phyloP scores from a whole-genome alignment of 2,888 invertebrate species.

The Parthenolecanium corni region DNA sequence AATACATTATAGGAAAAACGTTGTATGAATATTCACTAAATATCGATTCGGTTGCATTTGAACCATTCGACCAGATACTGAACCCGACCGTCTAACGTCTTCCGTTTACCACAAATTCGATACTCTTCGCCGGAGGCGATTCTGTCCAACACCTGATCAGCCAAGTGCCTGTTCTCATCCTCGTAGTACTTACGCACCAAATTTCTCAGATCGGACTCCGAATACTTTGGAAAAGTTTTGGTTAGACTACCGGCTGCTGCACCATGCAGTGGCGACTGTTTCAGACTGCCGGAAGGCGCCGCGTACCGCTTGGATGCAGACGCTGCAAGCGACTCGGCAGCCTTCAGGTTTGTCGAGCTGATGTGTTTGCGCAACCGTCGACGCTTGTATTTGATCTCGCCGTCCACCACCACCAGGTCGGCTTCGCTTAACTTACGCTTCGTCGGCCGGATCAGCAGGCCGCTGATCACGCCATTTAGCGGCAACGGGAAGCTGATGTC shows the following conservation, averaged over 20 bases:
- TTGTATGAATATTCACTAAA: conserved; percentile 5
- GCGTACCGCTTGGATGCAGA: background rate
- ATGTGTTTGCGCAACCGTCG: conserved; percentile 43
- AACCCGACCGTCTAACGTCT: conserved; percentile 53
- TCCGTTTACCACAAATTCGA: conserved; percentile 62
- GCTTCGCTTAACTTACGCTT: conserved; percentile 77
- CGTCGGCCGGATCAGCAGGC: conserved; percentile 51
- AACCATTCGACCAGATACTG: conserved; percentile 83
- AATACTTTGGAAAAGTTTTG: conserved; percentile 10
- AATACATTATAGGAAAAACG: background rate
- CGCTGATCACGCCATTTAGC: conserved; percentile 49
- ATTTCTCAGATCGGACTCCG: conserved; percentile 58
- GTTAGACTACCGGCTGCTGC: background rate
- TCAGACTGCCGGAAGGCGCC: background rate
- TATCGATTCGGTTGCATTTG: conserved; percentile 16
- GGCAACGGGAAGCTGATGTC: conserved; percentile 55
- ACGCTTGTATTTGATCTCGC: conserved; percentile 53
- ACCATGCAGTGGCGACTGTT: no score
- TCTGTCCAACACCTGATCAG: conserved; percentile 59
- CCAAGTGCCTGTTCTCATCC: conserved; percentile 54
- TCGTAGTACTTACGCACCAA: conserved; percentile 78
- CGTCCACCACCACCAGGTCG: conserved; percentile 71
- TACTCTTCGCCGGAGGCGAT: conserved; percentile 72
- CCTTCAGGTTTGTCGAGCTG: background rate
- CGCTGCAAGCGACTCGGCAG: background rate